Evolutionary conservation across 2,113 vertebrate genomes (phyloP).

Genomic region (Silurus meridionalis): DNA sequence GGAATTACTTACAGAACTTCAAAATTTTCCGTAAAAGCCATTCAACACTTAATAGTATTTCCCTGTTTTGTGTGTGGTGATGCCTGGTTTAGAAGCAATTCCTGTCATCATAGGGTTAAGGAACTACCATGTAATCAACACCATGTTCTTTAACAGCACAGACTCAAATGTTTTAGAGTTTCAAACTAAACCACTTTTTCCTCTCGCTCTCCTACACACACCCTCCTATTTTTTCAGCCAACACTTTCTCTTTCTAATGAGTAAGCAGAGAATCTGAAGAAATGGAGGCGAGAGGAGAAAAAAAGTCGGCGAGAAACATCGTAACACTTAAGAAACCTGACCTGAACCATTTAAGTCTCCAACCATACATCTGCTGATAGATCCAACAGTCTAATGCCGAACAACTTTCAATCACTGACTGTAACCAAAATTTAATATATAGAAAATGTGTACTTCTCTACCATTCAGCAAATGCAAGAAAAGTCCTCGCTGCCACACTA

Average conservation of each 20-base stretch:
- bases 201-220: background rate
- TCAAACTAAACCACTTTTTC: background rate
- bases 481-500: no score
- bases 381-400: background rate
- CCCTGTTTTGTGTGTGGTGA: background rate
- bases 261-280: slow-evolving; percentile 39
- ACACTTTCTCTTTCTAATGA: slow-evolving; percentile 67
- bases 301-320: slow-evolving; percentile 38
- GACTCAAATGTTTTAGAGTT: slow-evolving; percentile 1
- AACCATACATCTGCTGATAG: background rate
- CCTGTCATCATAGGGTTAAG: background rate
- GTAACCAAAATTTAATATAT: background rate
- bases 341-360: background rate
- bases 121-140: slow-evolving; percentile 14
- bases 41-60: slow-evolving; percentile 31
- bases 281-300: background rate
- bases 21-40: slow-evolving; percentile 38
- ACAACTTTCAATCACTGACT: background rate
- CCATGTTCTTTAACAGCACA: slow-evolving; percentile 1
- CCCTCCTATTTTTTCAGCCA: slow-evolving; percentile 53
- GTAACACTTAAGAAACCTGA: background rate
- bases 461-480: no score
- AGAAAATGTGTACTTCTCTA: background rate
- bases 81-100: background rate
- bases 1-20: slow-evolving; percentile 50